Conservation (phyloP, 2,888 invertebrate genomes). For the Dryococelus australis region DNA sequence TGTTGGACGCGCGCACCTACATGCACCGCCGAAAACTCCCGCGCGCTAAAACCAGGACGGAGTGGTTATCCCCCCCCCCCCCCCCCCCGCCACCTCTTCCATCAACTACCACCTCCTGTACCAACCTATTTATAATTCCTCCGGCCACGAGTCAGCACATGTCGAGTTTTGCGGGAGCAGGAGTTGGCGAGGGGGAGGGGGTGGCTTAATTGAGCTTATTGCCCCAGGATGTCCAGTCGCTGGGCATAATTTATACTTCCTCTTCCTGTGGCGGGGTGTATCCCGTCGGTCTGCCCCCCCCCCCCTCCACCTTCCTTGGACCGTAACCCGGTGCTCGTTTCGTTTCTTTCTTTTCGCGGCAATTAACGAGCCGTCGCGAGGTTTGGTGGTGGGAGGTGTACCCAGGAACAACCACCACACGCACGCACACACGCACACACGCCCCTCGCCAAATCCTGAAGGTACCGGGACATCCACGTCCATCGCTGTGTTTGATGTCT, state of each 20-base stretch:
- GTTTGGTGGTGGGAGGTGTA: not conserved
- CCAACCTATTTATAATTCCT: not conserved
- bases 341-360: conserved; percentile 4
- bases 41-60: not conserved
- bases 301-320: not conserved
- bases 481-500: not conserved
- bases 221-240: not conserved
- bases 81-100: not conserved
- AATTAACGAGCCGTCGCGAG: not conserved
- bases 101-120: not conserved
- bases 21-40: not conserved
- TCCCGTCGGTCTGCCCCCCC: not conserved
- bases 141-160: not conserved
- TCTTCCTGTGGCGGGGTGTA: not conserved
- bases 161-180: not conserved
- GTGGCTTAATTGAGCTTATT: conserved; percentile 19
- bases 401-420: not conserved
- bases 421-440: not conserved
- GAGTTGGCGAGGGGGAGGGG: not conserved
- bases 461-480: no score
- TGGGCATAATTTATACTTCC: conserved; percentile 9
- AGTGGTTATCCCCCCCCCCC: not conserved
- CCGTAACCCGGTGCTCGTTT: not conserved
- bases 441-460: not conserved
- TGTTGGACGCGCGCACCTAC: not conserved